These are phyloP conservation scores for Alouatta palliata DNA, from an alignment of 2,113 vertebrate species.

Conservation along the genomic window DNA sequence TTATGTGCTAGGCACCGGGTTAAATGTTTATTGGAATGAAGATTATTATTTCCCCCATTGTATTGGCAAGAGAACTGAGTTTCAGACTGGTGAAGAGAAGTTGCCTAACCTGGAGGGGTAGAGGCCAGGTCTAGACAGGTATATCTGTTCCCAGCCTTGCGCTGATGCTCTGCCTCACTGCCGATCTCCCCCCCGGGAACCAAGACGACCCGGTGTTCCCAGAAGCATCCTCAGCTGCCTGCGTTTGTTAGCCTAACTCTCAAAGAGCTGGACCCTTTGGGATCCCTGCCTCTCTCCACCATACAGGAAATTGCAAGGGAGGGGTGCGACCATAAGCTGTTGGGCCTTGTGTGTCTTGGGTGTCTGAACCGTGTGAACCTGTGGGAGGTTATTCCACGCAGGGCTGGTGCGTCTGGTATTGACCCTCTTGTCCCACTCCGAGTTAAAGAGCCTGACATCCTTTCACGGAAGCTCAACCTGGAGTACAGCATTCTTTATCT, in stretches of 20 bases:
- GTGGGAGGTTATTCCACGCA: background rate
- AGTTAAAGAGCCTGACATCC: background rate
- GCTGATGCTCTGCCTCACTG: too few relatives aligned
- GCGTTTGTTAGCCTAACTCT: background rate
- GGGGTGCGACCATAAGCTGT: background rate
- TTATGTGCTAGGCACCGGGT: background rate
- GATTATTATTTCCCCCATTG: fast-evolving
- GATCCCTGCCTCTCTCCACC: background rate
- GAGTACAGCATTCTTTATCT: background rate
- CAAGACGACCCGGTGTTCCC: fast-evolving
- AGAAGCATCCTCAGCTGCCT: background rate
- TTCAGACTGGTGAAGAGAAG: background rate
- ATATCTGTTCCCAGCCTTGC: background rate
- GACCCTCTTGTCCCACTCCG: background rate
- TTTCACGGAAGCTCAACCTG: background rate
- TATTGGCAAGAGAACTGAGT: background rate
- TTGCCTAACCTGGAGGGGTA: too few relatives aligned
- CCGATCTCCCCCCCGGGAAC: background rate
- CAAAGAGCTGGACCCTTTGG: background rate
- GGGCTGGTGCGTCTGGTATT: background rate
- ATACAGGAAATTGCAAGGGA: fast-evolving
- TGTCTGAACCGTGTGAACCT: background rate
- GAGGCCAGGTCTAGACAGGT: background rate
- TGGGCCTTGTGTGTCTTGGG: background rate
- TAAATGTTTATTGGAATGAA: background rate